phyloP scores from a whole-genome alignment of 2,888 invertebrate genomes.

The Phalera bucephala region DNA sequence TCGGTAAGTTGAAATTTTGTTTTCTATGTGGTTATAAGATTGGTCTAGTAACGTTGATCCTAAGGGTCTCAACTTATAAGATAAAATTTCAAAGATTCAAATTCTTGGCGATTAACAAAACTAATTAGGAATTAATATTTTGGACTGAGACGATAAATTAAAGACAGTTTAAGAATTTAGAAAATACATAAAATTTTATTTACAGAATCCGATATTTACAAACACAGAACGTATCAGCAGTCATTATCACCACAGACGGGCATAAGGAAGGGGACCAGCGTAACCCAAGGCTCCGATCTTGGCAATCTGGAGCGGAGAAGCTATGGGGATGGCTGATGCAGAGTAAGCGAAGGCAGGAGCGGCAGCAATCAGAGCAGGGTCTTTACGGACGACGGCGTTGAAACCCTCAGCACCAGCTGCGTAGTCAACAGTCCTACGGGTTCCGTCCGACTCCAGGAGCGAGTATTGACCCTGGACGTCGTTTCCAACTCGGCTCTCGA shows the following conservation, averaged over 20 bases:
- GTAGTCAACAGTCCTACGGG: conserved; percentile 80
- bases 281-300: conserved; percentile 21
- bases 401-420: conserved; percentile 79
- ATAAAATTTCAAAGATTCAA: no score
- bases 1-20: no score
- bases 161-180: conserved; percentile 1
- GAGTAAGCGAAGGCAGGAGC: conserved; percentile 23
- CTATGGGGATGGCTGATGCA: conserved; percentile 22
- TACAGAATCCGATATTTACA: conserved; percentile 47
- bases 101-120: no score
- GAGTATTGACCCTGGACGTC: conserved; percentile 81
- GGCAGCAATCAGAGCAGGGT: conserved; percentile 60
- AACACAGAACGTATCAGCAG: conserved; percentile 4
- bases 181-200: conserved; percentile 32
- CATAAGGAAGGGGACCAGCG: conserved; percentile 40
- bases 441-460: conserved; percentile 79
- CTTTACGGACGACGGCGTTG: conserved; percentile 81
- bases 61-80: no score
- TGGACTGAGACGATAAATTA: conserved; percentile 13
- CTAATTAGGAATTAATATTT: no score
- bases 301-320: conserved; percentile 25
- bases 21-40: no score
- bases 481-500: conserved; percentile 73
- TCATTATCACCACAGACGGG: conserved; percentile 18
- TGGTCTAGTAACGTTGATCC: no score